A percentile compares a stretch with the other conserved stretches of the same genome.
phyloP scores from a whole-genome alignment of 2,888 invertebrate species.

The Nomada ruficornis region DNA sequence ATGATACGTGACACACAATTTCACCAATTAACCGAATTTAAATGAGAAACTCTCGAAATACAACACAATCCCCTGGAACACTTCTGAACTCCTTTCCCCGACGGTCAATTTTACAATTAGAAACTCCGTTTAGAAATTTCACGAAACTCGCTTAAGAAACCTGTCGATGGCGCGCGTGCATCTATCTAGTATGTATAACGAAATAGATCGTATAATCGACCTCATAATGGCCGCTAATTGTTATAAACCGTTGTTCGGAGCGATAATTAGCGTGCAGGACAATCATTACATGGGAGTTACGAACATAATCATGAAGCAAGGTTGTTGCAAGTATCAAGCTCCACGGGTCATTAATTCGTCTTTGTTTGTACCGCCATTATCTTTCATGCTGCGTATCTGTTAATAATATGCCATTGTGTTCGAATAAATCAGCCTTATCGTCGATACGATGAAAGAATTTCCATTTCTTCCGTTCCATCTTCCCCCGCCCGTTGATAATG shows the following conservation, averaged over 20 bases:
- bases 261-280: conserved; percentile 30
- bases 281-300: conserved; percentile 19
- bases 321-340: conserved; percentile 38
- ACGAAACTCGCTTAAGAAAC: background rate
- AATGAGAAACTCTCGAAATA: too few relatives aligned
- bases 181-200: background rate
- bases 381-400: conserved; percentile 24
- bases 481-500: background rate
- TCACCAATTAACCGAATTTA: background rate
- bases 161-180: background rate
- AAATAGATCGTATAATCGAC: background rate
- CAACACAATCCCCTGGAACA: too few relatives aligned
- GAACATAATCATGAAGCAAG: conserved; percentile 26
- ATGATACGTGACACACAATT: background rate
- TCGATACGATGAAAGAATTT: conserved; percentile 5
- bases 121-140: background rate
- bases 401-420: conserved; percentile 42
- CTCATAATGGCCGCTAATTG: background rate
- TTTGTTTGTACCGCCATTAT: conserved; percentile 44
- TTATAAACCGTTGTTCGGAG: background rate
- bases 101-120: background rate
- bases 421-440: conserved; percentile 28
- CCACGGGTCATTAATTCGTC: conserved; percentile 51
- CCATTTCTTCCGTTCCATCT: conserved; percentile 7
- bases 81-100: too few relatives aligned